Base-by-base conservation (phyloP, 2,113 vertebrate species). In the Melanocharis versteri region DNA sequence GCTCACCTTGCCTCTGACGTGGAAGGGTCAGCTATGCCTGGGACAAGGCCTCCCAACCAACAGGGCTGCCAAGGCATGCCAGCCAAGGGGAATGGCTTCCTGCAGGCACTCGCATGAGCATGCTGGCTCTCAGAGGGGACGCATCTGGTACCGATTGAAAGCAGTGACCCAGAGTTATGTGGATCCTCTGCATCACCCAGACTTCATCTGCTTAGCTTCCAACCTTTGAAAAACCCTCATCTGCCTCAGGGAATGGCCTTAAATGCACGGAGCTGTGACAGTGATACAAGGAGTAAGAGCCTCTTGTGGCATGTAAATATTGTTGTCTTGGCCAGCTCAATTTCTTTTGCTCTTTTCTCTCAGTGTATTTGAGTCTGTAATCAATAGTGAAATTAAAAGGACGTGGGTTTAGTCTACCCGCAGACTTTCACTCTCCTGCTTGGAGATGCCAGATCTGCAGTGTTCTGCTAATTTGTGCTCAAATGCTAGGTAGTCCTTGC, bases 361-460 rank as follows among this genome's bases (percentile, higher is more conserved):
- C 30, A 4, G 31, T 51, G 42, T 40, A 47, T 81, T 90, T 80
- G 68, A 80, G 89, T 42, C 56, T 66, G 70, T 56, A 69, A 83
- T 92, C 78, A 83, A 76, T 77, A 93, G 19, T 19, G 54, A 89
- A 96, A 95, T 95, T 68, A 93, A 93, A 86, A 94, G 45, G 66
- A 77, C 4, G 2, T 45, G 61, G 31, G 73, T 83, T 93, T 89
- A 77, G 27, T 93, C 68, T 85, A 88, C 94, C 93, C 89, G 87
- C 93, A 85, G 81, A 73, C 61, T 89, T 95, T 73, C 87, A 57
- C 66, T 91, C 62, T 50, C n/a, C 50, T 82, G 35, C 71, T 35
- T 77, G 51, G 64, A 84, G 82, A 64, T 70, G 62, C 75, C 58
- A 61, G 33, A 39, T 68, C 66, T 89, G 57, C 66, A 79, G 57